Evolutionary conservation across 2,888 invertebrate species (phyloP).

Genomic region (Ectropis crepuscularia): DNA sequence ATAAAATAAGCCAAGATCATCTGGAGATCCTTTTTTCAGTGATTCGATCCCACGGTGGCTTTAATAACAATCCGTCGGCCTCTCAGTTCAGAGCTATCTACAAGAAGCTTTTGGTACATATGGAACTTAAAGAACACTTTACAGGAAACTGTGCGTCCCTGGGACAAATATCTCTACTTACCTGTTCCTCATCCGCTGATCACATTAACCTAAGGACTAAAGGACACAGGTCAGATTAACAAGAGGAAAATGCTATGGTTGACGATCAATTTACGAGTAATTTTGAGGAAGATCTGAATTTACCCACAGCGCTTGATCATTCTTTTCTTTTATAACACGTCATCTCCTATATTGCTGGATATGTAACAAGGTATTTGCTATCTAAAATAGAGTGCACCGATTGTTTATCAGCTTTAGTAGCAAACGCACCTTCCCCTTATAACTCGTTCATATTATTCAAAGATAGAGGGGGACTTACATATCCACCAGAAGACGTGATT

Average conservation of each 20-base stretch:
- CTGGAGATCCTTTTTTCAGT: background rate
- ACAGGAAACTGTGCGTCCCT: conserved; percentile 1
- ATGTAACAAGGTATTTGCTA: conserved; percentile 5
- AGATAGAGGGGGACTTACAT: too few species aligned
- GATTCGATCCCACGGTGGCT: conserved; percentile 3
- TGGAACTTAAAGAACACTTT: background rate
- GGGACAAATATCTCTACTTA: background rate
- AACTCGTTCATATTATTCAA: too few species aligned
- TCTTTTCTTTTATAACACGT: background rate
- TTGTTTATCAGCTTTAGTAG: too few species aligned
- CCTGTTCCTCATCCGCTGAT: background rate
- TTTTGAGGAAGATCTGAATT: background rate
- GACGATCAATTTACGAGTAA: too few species aligned
- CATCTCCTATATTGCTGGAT: conserved; percentile 4
- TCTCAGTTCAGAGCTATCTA: background rate
- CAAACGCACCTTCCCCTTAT: too few species aligned
- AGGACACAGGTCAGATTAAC: background rate
- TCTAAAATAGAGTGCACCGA: too few species aligned
- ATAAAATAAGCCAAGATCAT: conserved; percentile 12
- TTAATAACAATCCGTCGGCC: background rate
- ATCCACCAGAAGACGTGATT: too few species aligned
- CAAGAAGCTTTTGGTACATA: background rate
- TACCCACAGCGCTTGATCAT: too few species aligned
- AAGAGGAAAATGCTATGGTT: background rate
- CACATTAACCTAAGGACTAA: conserved; percentile 5